These are phyloP conservation scores for Phyllotreta cruciferae DNA, from an alignment of 2,888 invertebrate species.

Conservation along the genomic window DNA sequence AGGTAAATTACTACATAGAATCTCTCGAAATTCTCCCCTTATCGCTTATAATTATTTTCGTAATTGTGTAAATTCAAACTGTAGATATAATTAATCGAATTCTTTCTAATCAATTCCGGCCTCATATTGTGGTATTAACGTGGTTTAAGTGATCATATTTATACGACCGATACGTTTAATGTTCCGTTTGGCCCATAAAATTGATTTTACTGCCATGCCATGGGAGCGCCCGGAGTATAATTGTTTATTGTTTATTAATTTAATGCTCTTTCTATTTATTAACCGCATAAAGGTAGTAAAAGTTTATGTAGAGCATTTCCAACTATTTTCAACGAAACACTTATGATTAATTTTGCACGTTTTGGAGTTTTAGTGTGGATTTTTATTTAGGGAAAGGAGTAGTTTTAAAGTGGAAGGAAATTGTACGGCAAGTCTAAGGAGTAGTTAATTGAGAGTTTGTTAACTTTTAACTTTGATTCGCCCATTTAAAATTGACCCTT, in stretches of 20 bases:
- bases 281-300: too few species aligned
- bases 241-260: slow-evolving; percentile 16
- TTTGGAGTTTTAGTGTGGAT: too few species aligned
- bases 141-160: slow-evolving; percentile 6
- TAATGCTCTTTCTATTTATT: background rate
- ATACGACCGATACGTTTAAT: slow-evolving; percentile 9
- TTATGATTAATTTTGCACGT: too few species aligned
- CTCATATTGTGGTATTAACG: slow-evolving; percentile 9
- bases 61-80: background rate
- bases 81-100: slow-evolving; percentile 11
- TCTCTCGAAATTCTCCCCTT: too few species aligned
- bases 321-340: too few species aligned
- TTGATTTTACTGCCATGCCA: slow-evolving; percentile 15
- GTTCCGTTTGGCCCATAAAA: slow-evolving; percentile 11
- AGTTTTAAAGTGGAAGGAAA: too few species aligned
- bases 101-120: slow-evolving; percentile 7
- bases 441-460: background rate
- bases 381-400: too few species aligned
- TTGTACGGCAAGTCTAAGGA: too few species aligned
- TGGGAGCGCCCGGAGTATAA: slow-evolving; percentile 10
- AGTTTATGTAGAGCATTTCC: too few species aligned
- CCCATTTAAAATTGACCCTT: slow-evolving; percentile 9
- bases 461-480: slow-evolving; percentile 7
- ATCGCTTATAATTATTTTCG: background rate
- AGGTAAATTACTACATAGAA: too few species aligned